A percentile compares a stretch with the other conserved stretches of the same genome.
These are phyloP conservation scores for Melieria picta DNA, from an alignment of 2,888 invertebrate species.

Conservation along the genomic window DNA sequence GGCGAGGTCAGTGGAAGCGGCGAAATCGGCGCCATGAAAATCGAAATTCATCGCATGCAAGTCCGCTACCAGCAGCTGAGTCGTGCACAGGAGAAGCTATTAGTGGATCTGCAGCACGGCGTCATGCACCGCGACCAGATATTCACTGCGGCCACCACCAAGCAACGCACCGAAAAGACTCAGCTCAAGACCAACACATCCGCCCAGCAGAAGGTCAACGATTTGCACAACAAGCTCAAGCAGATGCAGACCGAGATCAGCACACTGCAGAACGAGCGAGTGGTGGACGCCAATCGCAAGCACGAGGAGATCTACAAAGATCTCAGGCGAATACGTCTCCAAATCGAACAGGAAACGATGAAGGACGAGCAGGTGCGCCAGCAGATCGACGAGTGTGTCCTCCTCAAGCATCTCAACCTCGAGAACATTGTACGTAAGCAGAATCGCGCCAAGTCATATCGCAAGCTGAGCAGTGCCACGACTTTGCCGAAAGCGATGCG, in stretches of 20 bases:
- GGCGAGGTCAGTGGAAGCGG: slow-evolving; percentile 74
- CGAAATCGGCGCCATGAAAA: slow-evolving; percentile 80
- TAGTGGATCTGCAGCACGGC: slow-evolving; percentile 74
- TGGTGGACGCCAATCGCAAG: slow-evolving; percentile 49
- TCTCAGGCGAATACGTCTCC: slow-evolving; percentile 49
- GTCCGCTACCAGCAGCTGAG: slow-evolving; percentile 67
- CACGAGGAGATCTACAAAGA: slow-evolving; percentile 51
- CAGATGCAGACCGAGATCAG: slow-evolving; percentile 65
- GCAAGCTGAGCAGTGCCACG: slow-evolving; percentile 66
- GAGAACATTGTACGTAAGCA: slow-evolving; percentile 76
- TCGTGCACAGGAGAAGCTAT: slow-evolving; percentile 64
- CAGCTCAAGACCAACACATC: slow-evolving; percentile 65
- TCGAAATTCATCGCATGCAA: slow-evolving; percentile 86
- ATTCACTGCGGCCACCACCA: slow-evolving; percentile 70
- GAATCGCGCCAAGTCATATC: slow-evolving; percentile 73
- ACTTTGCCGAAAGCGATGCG: slow-evolving; percentile 49
- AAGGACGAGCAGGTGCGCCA: slow-evolving; percentile 38
- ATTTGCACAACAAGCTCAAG: slow-evolving; percentile 70
- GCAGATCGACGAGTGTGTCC: slow-evolving; percentile 65
- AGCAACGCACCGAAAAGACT: slow-evolving; percentile 68
- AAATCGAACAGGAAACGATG: slow-evolving; percentile 51
- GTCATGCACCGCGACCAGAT: slow-evolving; percentile 74
- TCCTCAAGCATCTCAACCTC: slow-evolving; percentile 64
- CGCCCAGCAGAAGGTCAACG: slow-evolving; percentile 70
- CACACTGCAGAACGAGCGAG: slow-evolving; percentile 51